Evolutionary conservation across 1,140 invertebrate genomes (phyloP).

Genomic region (Aphelenchoides avenae): DNA sequence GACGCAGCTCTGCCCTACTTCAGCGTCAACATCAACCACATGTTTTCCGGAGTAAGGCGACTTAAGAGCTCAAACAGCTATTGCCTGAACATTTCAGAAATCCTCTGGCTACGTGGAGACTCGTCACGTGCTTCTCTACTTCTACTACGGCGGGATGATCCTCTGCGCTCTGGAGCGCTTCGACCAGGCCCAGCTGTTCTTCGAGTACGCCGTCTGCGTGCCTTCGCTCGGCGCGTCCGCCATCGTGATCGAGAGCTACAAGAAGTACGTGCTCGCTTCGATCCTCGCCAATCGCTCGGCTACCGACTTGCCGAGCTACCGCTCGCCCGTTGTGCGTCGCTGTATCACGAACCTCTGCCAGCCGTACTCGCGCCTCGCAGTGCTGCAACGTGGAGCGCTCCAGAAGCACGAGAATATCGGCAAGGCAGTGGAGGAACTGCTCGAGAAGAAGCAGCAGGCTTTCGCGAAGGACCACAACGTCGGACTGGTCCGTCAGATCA

Average conservation of each 20-base stretch:
- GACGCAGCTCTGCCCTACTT: constrained; percentile 26
- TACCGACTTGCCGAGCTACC: no score
- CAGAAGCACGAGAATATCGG: no score
- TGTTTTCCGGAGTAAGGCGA: no score
- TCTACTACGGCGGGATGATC: constrained; percentile 32
- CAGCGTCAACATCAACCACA: constrained; percentile 18
- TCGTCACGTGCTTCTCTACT: constrained; percentile 18
- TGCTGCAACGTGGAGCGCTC: no score
- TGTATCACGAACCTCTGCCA: no score
- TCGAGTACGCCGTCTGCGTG: constrained; percentile 28
- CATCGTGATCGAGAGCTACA: constrained; percentile 27
- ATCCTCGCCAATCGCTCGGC: no score
- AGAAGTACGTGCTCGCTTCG: constrained; percentile 28
- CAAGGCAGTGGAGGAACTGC: no score
- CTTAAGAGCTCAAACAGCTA: no score
- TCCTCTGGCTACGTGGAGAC: neutral
- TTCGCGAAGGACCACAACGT: constrained; percentile 38
- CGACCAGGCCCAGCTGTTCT: constrained; percentile 19
- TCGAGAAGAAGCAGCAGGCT: no score
- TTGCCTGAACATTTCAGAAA: no score
- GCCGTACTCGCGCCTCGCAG: no score
- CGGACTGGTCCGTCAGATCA: constrained; percentile 25
- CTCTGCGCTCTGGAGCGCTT: constrained; percentile 21
- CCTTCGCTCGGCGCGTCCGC: constrained; percentile 20
- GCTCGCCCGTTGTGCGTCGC: no score